Percentiles rank a stretch among this genome's conserved stretches.
phyloP scores from a whole-genome alignment of 2,888 invertebrate species.

The Psococerastis gibbosa region DNA sequence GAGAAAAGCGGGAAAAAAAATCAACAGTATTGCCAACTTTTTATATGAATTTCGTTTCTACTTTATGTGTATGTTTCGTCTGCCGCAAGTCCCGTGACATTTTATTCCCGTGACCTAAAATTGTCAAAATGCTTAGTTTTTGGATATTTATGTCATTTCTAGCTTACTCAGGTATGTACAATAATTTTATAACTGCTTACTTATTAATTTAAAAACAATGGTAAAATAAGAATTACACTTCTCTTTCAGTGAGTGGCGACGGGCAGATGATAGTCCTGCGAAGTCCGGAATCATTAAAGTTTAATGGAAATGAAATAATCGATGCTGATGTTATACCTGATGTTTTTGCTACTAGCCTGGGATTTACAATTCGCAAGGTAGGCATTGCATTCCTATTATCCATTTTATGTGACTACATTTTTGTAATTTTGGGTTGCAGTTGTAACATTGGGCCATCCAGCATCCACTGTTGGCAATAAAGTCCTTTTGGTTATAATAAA shows the following conservation, averaged over 20 bases:
- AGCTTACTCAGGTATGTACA: neutral
- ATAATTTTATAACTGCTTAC: too few relatives aligned
- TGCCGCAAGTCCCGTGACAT: neutral
- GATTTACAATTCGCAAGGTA: constrained; percentile 52
- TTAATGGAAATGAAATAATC: constrained; percentile 13
- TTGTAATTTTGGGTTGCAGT: too few relatives aligned
- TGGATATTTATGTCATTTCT: neutral
- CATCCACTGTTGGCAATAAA: neutral
- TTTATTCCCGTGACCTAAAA: neutral
- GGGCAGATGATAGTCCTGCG: constrained; percentile 15
- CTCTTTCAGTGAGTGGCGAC: constrained; percentile 6
- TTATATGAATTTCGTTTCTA: too few relatives aligned
- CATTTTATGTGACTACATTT: neutral
- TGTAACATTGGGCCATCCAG: too few relatives aligned
- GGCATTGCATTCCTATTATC: constrained; percentile 13
- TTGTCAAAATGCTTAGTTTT: neutral
- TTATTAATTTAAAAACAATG: too few relatives aligned
- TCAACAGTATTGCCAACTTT: too few relatives aligned
- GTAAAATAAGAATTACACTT: too few relatives aligned
- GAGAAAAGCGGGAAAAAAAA: too few relatives aligned
- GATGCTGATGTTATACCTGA: constrained; percentile 22
- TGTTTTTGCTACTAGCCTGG: constrained; percentile 48
- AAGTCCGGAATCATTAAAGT: constrained; percentile 13
- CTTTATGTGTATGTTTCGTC: too few relatives aligned
- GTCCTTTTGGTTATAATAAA: constrained; percentile 14